phyloP scores from a whole-genome alignment of 2,797 vertebrate species.

The Alcedo quadribrachys region DNA sequence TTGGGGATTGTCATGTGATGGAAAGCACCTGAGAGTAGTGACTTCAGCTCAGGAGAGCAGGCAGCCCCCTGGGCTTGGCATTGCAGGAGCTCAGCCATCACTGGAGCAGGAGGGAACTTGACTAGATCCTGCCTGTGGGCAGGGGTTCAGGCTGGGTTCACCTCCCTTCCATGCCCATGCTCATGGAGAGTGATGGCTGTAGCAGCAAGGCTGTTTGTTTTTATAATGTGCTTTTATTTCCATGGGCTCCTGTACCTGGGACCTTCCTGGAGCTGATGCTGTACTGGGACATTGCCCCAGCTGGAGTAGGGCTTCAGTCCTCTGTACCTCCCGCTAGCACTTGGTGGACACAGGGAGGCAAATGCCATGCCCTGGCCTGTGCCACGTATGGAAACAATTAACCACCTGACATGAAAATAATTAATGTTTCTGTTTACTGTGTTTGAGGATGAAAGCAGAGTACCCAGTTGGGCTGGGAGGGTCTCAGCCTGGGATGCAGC shows the following conservation, averaged over 20 bases:
- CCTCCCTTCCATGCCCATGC: rapidly evolving
- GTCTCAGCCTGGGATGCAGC: rapidly evolving
- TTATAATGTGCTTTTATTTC: neutral
- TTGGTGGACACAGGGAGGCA: neutral
- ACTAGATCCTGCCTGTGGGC: neutral
- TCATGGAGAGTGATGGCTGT: rapidly evolving
- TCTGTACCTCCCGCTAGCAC: neutral
- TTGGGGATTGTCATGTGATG: neutral
- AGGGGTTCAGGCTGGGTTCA: rapidly evolving
- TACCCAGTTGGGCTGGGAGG: neutral
- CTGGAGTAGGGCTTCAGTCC: neutral
- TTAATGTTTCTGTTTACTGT: conserved; percentile 54
- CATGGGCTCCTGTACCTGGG: rapidly evolving
- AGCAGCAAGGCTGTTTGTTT: neutral
- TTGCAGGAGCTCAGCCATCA: rapidly evolving
- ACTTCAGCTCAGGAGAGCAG: neutral
- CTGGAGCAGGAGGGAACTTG: neutral
- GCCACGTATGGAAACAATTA: conserved; percentile 48
- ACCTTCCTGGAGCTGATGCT: neutral
- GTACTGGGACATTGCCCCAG: neutral
- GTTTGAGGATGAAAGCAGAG: conserved; percentile 39
- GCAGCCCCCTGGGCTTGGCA: neutral
- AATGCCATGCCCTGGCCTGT: rapidly evolving
- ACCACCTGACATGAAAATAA: conserved; percentile 40
- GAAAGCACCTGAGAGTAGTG: neutral